These are phyloP conservation scores for Polyodon spathula DNA, from an alignment of 2,113 vertebrate genomes.

Conservation along the genomic window DNA sequence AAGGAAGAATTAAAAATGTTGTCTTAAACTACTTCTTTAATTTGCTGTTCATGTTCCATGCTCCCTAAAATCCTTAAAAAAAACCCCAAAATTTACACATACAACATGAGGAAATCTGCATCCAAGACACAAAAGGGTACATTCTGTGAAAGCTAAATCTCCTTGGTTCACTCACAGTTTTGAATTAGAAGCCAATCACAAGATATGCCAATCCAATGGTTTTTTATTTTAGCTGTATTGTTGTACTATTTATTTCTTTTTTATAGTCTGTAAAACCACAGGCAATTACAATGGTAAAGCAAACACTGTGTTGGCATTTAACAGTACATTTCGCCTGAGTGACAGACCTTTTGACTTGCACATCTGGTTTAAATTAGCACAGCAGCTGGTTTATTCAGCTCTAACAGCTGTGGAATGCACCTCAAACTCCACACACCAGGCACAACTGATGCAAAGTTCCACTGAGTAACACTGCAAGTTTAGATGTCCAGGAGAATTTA, in stretches of 20 bases:
- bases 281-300: conserved; percentile 37
- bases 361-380: conserved; percentile 56
- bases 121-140: no score
- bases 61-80: no score
- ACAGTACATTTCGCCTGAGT: conserved; percentile 50
- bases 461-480: neutral
- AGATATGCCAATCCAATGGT: neutral
- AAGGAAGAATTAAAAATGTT: no score
- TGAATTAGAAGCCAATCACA: no score
- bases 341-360: conserved; percentile 53
- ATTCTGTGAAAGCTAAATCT: no score
- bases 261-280: neutral
- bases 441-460: neutral
- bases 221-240: neutral
- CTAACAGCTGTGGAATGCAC: conserved; percentile 35
- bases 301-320: conserved; percentile 55
- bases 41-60: no score
- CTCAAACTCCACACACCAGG: neutral
- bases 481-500: no score
- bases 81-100: no score
- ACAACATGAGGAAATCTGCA: no score
- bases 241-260: neutral
- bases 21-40: no score
- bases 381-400: conserved; percentile 56
- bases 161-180: no score